Percentiles rank a stretch among this genome's conserved stretches.
Evolutionary conservation across 2,797 vertebrate genomes (phyloP).

Genomic region (Megaceryle alcyon): DNA sequence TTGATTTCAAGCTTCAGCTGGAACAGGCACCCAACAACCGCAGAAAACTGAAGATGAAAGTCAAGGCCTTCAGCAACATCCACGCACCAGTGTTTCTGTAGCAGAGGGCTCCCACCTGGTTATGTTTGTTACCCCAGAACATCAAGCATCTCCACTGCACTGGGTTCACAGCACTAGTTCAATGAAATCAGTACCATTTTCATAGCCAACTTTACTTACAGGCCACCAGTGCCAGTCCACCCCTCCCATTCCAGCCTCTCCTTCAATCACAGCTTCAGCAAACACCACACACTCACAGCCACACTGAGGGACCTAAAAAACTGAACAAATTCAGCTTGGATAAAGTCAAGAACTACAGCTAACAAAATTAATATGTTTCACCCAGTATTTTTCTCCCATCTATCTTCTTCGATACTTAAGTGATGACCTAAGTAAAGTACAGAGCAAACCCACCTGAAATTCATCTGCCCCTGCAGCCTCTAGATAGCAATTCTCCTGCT

Average conservation of each 20-base stretch:
- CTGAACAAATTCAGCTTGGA: not conserved
- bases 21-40: not conserved
- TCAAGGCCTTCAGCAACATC: not conserved
- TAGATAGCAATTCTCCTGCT: not conserved
- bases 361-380: not conserved
- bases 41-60: not conserved
- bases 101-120: not conserved
- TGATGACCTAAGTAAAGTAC: not conserved
- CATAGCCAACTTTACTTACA: not conserved
- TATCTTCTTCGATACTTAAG: not conserved
- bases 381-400: not conserved
- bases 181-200: not conserved
- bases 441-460: not conserved
- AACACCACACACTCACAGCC: not conserved
- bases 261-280: not conserved
- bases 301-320: not conserved
- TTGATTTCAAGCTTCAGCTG: not conserved
- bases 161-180: not conserved
- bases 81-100: not conserved
- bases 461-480: not conserved
- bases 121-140: not conserved
- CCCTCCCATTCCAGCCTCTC: not conserved
- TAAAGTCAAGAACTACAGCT: not conserved
- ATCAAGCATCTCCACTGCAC: not conserved
- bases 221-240: rapidly evolving